phyloP scores from a whole-genome alignment of 2,113 vertebrate species.

The Capricornis sumatraensis region DNA sequence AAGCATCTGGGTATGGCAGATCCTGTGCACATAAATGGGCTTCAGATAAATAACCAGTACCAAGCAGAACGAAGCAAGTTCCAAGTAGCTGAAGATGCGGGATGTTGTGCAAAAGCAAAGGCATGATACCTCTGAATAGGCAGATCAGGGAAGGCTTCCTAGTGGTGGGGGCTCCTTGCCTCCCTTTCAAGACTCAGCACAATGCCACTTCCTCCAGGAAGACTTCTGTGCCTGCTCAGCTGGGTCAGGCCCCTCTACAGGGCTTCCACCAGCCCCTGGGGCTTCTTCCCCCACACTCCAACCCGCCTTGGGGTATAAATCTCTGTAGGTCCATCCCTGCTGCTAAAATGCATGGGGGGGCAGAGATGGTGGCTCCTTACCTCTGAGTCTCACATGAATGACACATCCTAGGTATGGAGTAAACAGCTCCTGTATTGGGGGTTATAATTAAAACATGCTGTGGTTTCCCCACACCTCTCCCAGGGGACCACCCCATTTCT shows the following conservation, averaged over 20 bases:
- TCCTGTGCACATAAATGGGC: rapidly evolving
- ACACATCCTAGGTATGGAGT: neutral
- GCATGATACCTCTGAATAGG: neutral
- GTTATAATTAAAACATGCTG: neutral
- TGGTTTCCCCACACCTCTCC: neutral
- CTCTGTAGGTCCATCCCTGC: rapidly evolving
- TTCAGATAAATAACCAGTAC: no score
- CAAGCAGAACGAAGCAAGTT: neutral
- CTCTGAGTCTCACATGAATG: neutral
- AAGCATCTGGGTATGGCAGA: neutral
- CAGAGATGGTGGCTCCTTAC: neutral
- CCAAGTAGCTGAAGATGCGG: neutral
- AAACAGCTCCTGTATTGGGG: neutral
- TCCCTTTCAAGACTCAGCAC: neutral
- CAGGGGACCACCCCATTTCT: neutral
- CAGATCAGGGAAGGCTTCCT: neutral
- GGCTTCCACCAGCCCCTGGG: neutral
- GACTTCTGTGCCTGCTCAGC: neutral
- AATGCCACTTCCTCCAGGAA: neutral
- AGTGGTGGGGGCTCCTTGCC: neutral
- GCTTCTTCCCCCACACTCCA: neutral
- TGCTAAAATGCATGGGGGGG: neutral
- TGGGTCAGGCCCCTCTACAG: neutral
- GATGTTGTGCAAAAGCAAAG: neutral
- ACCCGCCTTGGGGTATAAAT: rapidly evolving